phyloP scores from a whole-genome alignment of 2,888 invertebrate genomes.

The Pseudococcus jackbeardsleyi region DNA sequence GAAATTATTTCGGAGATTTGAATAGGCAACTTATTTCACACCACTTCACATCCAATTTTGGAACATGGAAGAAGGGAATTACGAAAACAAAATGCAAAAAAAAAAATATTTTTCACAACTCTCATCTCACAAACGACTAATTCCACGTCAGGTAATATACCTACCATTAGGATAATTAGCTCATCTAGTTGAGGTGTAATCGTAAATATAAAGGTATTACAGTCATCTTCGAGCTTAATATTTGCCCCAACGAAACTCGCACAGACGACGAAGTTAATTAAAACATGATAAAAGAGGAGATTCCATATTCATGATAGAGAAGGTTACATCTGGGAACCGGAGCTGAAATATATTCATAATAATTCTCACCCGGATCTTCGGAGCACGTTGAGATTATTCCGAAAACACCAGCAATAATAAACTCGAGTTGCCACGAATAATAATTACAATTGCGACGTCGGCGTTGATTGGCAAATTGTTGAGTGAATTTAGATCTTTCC shows the following conservation, averaged over 20 bases:
- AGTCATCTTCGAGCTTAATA: not conserved
- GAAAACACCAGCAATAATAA: not conserved
- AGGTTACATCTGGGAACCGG: not conserved
- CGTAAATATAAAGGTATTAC: not conserved
- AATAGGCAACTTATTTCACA: too few species aligned
- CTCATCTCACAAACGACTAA: not conserved
- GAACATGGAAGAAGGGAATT: too few species aligned
- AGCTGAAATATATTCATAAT: constrained; percentile 37
- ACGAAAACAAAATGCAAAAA: too few species aligned
- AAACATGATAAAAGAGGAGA: constrained; percentile 40
- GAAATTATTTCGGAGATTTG: too few species aligned
- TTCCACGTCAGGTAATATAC: not conserved
- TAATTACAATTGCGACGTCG: not conserved
- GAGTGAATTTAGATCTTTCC: constrained; percentile 4
- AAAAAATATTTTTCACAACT: not conserved
- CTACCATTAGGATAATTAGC: not conserved
- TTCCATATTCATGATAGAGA: constrained; percentile 34
- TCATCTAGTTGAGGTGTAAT: constrained; percentile 1
- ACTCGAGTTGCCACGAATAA: not conserved
- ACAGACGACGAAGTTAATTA: not conserved
- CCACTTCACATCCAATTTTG: too few species aligned
- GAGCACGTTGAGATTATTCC: constrained; percentile 28
- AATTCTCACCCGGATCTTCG: not conserved
- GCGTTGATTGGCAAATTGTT: constrained; percentile 31
- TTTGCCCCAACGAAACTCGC: not conserved